Percentiles rank a stretch among this genome's conserved stretches.
These are phyloP conservation scores for Colossoma macropomum DNA, from an alignment of 2,113 vertebrate species.

Conservation along the genomic window DNA sequence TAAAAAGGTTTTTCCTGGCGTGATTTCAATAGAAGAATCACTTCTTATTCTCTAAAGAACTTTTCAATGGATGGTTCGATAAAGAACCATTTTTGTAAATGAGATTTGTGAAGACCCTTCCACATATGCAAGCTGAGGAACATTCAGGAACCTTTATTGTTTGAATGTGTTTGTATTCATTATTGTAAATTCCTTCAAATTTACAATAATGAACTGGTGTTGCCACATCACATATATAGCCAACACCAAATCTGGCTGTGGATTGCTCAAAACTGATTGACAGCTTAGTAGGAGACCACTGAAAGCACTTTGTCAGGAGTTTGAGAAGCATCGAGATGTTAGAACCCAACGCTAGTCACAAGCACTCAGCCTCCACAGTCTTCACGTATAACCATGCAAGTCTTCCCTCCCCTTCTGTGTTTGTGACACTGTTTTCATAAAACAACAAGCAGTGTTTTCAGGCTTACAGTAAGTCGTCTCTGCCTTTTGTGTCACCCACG, in stretches of 20 bases:
- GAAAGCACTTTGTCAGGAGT: neutral
- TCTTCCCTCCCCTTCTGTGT: neutral
- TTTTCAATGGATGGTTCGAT: no score
- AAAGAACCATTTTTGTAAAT: no score
- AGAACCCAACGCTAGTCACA: neutral
- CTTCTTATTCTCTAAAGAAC: no score
- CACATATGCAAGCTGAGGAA: no score
- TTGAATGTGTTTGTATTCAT: no score
- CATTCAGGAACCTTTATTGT: no score
- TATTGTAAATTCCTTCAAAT: no score
- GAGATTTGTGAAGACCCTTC: no score
- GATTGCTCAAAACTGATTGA: neutral
- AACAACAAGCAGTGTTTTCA: slow-evolving; percentile 42
- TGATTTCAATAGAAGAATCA: no score
- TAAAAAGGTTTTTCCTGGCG: no score
- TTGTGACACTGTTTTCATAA: slow-evolving; percentile 35
- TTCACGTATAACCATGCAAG: neutral
- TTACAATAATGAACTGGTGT: no score
- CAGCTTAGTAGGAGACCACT: neutral
- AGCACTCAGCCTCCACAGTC: neutral
- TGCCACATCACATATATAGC: neutral
- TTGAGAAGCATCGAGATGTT: neutral
- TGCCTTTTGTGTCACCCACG: slow-evolving; percentile 42
- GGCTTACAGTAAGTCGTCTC: slow-evolving; percentile 25
- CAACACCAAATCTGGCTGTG: neutral